A percentile compares a stretch with the other conserved stretches of the same genome.
Evolutionary conservation across 92 coral and sea anemone species (phyloP).

Genomic region (Epizoanthus illoricatus): DNA sequence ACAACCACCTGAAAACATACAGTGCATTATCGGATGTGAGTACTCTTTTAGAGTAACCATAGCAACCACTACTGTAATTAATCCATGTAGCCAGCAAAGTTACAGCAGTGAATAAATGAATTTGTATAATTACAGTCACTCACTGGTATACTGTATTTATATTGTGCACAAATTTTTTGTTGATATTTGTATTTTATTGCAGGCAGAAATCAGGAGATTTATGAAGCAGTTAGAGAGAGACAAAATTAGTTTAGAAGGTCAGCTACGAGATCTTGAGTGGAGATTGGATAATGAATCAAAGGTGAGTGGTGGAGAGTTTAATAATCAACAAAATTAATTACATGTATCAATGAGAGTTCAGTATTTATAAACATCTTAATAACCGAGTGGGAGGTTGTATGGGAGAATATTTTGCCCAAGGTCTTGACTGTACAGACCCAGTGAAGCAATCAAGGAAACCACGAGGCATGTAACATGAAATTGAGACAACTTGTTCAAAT

Average conservation of each 20-base stretch:
- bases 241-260: conserved; percentile 87
- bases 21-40: conserved; percentile 94
- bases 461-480: no score
- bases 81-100: no score
- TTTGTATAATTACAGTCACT: background rate
- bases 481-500: no score
- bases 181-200: background rate
- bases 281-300: conserved; percentile 96
- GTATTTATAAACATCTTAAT: no score
- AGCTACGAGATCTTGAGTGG: conserved; percentile 94
- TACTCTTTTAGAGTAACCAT: conserved; percentile 3
- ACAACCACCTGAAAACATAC: conserved; percentile 71
- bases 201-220: conserved; percentile 91
- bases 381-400: no score
- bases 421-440: no score
- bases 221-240: conserved; percentile 94
- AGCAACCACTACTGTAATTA: background rate
- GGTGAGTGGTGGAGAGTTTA: conserved; percentile 44
- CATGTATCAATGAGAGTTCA: no score
- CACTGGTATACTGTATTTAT: background rate
- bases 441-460: no score
- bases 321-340: no score
- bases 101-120: background rate
- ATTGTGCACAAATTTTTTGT: no score
- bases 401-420: no score